Base-by-base conservation (phyloP, 2,888 invertebrate species). In the Chrysodeixis includens region DNA sequence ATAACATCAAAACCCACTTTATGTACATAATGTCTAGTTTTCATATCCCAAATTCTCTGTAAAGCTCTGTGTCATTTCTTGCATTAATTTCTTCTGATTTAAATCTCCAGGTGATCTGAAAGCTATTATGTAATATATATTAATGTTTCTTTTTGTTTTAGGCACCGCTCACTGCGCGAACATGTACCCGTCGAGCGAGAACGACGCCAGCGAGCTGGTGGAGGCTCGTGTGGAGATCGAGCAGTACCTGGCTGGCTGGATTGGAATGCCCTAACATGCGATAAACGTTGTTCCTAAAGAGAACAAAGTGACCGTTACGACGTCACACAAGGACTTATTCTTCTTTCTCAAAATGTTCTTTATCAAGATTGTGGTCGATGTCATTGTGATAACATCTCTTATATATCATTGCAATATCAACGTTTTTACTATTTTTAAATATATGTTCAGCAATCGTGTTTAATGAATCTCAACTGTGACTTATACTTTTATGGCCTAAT, bases 141-240 rank as follows among this genome's bases (percentile, higher is more conserved):
- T n/a, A n/a, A n/a, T n/a, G n/a, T n/a, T n/a, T n/a, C 4, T n/a
- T 40, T n/a, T 40, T 3, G 5, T 86, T 92, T 2, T 85, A 98
- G 98, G 98, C 49, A 98, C 98, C n/a, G 98, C 99, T 7, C 99
- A 99, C 89, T 99, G 99, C 90, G 98, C 99, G 0, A 97, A 98
- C 87, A 98, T 99, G 98, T 99, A 99, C 88, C 98, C 98, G 30
- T 92, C 96, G 7, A 92, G 96, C 8, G 92, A 95, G 0, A 87
- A 93, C 0, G 99, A 99, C 91, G 92, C 96, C 5, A 96, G 96
- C 0, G 95, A 96, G 62, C 92, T 99, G 68, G 95, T 93, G 40
- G 94, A 94, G 54, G 98, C 98, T 0, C 96, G 98, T 62, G 88
- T 95, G 32, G 90, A 96, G 86, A 96, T 98, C 78, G 92, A 93